A percentile compares a stretch with the other conserved stretches of the same genome.
Evolutionary conservation across 2,113 vertebrate species (phyloP).

Genomic region (Sminthopsis crassicaudata): DNA sequence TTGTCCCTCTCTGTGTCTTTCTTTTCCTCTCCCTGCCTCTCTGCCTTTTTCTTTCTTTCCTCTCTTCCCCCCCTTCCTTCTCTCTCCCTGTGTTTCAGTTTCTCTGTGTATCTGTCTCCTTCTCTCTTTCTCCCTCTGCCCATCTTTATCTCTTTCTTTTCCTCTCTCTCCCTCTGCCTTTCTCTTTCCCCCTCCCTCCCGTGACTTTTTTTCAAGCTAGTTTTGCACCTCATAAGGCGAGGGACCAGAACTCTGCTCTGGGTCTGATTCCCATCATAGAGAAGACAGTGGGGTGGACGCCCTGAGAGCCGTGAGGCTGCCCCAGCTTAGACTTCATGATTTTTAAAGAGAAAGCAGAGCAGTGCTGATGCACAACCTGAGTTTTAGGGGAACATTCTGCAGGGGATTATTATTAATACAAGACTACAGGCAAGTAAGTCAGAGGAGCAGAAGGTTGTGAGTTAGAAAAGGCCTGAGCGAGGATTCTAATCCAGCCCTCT

Average conservation of each 20-base stretch:
- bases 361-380: not conserved
- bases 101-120: too few species aligned
- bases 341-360: not conserved
- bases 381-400: not conserved
- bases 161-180: too few species aligned
- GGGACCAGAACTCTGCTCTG: not conserved
- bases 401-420: not conserved
- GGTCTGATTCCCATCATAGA: not conserved
- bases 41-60: too few species aligned
- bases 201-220: not conserved
- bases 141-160: too few species aligned
- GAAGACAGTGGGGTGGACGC: not conserved
- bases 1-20: too few species aligned
- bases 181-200: not conserved
- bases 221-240: not conserved
- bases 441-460: not conserved
- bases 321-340: too few species aligned
- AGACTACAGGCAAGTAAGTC: not conserved
- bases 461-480: too few species aligned
- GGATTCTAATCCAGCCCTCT: too few species aligned
- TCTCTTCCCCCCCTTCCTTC: too few species aligned
- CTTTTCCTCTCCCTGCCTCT: too few species aligned
- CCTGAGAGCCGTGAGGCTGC: not conserved
- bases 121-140: too few species aligned
- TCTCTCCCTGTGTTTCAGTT: too few species aligned